A percentile compares a stretch with the other conserved stretches of the same genome.
Evolutionary conservation across 2,113 vertebrate species (phyloP).

Genomic region (Ivindomyrus marchei): DNA sequence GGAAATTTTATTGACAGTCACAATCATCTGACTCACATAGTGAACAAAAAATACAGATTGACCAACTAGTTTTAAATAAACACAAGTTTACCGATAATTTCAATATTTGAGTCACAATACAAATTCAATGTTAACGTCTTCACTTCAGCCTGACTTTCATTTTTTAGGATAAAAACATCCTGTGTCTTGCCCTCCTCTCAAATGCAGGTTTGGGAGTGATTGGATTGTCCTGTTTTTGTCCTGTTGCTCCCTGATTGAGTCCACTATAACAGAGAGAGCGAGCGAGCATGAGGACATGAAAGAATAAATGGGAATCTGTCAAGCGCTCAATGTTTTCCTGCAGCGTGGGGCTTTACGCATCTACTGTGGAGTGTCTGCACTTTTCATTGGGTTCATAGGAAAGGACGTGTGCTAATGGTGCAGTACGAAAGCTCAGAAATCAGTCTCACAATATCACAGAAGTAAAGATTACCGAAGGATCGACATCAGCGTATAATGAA

Average conservation of each 20-base stretch:
- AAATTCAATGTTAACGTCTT: constrained; percentile 20
- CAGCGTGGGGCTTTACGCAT: background rate
- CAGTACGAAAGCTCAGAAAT: background rate
- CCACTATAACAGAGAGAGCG: constrained; percentile 25
- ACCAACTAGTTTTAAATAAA: constrained; percentile 33
- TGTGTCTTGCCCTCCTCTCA: constrained; percentile 24
- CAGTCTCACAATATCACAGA: background rate
- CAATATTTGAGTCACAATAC: constrained; percentile 37
- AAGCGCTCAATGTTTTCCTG: background rate
- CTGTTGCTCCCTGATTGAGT: constrained; percentile 36
- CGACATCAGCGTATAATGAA: background rate
- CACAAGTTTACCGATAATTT: constrained; percentile 39
- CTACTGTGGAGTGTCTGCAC: background rate
- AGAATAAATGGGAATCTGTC: background rate
- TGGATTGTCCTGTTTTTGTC: constrained; percentile 40
- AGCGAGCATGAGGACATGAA: background rate
- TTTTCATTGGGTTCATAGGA: background rate
- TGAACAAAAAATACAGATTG: constrained; percentile 51
- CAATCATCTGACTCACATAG: constrained; percentile 54
- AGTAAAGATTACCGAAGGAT: background rate
- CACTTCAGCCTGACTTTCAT: background rate
- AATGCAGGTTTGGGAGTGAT: background rate
- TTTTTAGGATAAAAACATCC: background rate
- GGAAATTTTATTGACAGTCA: constrained; percentile 63
- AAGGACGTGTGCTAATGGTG: constrained; percentile 1